Base-by-base conservation (phyloP, 2,888 invertebrate genomes). In the Coelopa pilipes region DNA sequence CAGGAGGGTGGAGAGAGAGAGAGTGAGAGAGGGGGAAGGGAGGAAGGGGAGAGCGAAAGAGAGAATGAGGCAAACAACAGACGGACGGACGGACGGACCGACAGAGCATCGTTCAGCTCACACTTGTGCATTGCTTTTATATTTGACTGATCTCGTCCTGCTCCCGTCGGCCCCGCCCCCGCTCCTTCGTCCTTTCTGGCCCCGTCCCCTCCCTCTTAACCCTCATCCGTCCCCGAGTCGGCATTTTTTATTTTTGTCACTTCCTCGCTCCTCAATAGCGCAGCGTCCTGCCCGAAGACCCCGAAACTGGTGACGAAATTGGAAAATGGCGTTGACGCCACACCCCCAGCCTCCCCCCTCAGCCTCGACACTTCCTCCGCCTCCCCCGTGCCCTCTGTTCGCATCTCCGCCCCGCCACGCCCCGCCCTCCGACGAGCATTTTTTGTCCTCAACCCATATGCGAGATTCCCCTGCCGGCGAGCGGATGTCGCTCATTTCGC, bases 301-400 rank as follows among this genome's bases (percentile, higher is more conserved):
- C 53, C 17, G 34, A 34, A 59, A 76, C 76, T 78, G 77, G 74
- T 76, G 76, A 72, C 73, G 75, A 77, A 78, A 78, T 78, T 77
- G 77, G 78, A 78, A 77, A 78, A 78, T 76, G 76, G 76, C 76
- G 76, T 76, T 72, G 75, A 77, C 75, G 10, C 34, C 34, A 34
- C 19, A 34, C 10, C 24, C 5, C 24, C 2, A 24, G 24, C 34
- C 13, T 34, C 34, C 2, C 34, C 34, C 34, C 34, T 4, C 34
- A 7, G 4, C 34, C 34, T 34, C 34, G 7, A 34, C 2, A 34
- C 34, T 7, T 7, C 34, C 2, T 4, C 34, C 34, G 4, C 34
- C 7, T 7, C 34, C 34, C 34, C 34, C 34, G 7, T 34, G 4
- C 47, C 15, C 19, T 15, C 45, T 57, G 69, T 69, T 47, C 13